Base-by-base conservation (phyloP, 2,888 invertebrate species). In the Serrognathus titanus region DNA sequence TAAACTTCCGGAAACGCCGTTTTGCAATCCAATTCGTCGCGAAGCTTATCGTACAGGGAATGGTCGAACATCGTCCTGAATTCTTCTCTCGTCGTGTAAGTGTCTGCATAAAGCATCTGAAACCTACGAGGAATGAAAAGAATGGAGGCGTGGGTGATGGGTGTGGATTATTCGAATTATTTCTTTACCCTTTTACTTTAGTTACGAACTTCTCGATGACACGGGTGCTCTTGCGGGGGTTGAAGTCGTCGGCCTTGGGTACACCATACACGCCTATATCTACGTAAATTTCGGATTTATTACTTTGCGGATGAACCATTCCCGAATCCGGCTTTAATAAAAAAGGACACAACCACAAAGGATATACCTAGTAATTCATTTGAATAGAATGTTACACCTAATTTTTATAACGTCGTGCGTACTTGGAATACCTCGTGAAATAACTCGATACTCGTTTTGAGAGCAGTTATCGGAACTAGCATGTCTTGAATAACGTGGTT, bases 21-120 rank as follows among this genome's bases (percentile, higher is more conserved):
- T 62, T 81, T 77, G 74, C 89, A 89, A 49, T 84, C 69, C 11
- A 87, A 76, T 10, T 79, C 70, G 0, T 79, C 73, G 60, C 90
- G 75, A 65, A 89, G 77, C 68, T 77, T 79, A 65, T 90, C 88
- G 67, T 93, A 92, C 9, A 92, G 77, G 0, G 78, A 78, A 73
- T 90, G 90, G 73, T 92, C 88, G 74, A 92, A 92, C 92, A 92
- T 92, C 48, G 78, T 69, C 6, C 88, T 76, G 75, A 92, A 93
- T 75, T 93, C 92, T 7, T 86, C 85, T 16, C 78, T 73, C 0
- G 86, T 87, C 65, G 88, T 85, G 76, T 86, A 91, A 0, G 89
- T 89, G 70, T 92, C 92, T 0, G 90, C 91, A 73, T 92, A 92
- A 37, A 92, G 76, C 92, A 92, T 92, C 78, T 92, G 91, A 75